Base-by-base conservation (phyloP, 2,797 vertebrate species). In the Esox masquinongy region DNA sequence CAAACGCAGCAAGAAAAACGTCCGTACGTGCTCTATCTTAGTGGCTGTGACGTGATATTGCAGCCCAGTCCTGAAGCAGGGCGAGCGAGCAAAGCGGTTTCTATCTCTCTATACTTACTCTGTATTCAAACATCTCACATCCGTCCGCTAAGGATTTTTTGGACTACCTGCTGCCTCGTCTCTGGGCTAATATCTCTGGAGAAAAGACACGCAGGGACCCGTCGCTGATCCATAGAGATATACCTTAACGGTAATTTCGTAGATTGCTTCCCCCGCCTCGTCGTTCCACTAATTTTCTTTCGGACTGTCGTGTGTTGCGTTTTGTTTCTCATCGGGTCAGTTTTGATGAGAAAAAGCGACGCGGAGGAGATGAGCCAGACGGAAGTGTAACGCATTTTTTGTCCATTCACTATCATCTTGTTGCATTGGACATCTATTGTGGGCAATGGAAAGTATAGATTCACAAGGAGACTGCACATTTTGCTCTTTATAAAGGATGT, bases 371-470 rank as follows among this genome's bases (percentile, higher is more conserved):
- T 92, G 93, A 92, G 84, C 92, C 92, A 86, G 88, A 89, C 83
- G 85, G 93, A 92, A 94, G 90, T 90, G 87, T 92, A 87, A 94
- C 91, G 91, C 91, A 86, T 93, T 93, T 92, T 88, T 86, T 88
- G 70, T 88, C 91, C 91, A 87, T 79, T 87, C 92, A 94, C 93
- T 24, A 56, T 56, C 93, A 93, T 95, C 94, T 92, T 96, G 94
- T 96, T 92, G 95, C 95, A 93, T 93, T 92, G 88, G 92, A 94
- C 92, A 93, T 91, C 74, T 83, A 69, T 86, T 82, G 89, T 90
- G 87, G 88, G 95, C 95, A 94, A 98, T 98, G 97, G 97, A 94
- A 97, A 95, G 91, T 93, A 93, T 94, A 87, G 94, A 93, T 92
- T 95, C 93, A 91, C 89, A 92, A 92, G 94, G 95, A 93, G 94